phyloP scores from a whole-genome alignment of 2,113 vertebrate species.

The Helogale parvula region DNA sequence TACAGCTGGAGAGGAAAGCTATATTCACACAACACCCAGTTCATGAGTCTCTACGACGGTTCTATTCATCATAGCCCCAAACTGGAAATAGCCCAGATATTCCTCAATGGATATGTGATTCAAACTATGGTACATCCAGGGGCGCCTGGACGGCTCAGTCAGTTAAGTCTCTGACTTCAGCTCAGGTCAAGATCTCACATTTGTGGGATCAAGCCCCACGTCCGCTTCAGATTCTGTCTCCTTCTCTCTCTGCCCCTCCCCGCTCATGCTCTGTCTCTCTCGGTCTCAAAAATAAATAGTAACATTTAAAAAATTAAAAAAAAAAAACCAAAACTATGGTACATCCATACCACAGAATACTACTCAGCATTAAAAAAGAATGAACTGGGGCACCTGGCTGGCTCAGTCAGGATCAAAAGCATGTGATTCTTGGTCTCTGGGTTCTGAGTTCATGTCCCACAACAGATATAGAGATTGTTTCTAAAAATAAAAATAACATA shows the following conservation, averaged over 20 bases:
- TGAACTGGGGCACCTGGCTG: neutral
- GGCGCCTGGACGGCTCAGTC: too few relatives aligned
- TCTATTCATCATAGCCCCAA: neutral
- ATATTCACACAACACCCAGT: neutral
- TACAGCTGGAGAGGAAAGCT: neutral
- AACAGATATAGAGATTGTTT: neutral
- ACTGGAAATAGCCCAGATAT: neutral
- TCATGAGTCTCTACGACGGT: neutral
- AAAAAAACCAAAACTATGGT: too few relatives aligned
- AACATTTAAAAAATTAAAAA: too few relatives aligned
- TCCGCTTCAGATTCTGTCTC: too few relatives aligned
- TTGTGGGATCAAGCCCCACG: too few relatives aligned
- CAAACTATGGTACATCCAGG: neutral
- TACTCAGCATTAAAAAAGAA: neutral
- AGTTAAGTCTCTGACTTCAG: too few relatives aligned
- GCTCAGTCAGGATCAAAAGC: neutral
- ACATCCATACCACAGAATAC: neutral
- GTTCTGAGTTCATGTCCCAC: neutral
- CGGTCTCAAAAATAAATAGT: too few relatives aligned
- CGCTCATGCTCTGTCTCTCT: too few relatives aligned
- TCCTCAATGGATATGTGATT: neutral
- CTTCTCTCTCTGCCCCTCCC: too few relatives aligned
- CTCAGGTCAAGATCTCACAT: too few relatives aligned
- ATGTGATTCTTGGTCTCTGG: neutral
- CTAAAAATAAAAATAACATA: neutral